phyloP scores from a whole-genome alignment of 2,113 vertebrate species.

The Pteropus alecto region DNA sequence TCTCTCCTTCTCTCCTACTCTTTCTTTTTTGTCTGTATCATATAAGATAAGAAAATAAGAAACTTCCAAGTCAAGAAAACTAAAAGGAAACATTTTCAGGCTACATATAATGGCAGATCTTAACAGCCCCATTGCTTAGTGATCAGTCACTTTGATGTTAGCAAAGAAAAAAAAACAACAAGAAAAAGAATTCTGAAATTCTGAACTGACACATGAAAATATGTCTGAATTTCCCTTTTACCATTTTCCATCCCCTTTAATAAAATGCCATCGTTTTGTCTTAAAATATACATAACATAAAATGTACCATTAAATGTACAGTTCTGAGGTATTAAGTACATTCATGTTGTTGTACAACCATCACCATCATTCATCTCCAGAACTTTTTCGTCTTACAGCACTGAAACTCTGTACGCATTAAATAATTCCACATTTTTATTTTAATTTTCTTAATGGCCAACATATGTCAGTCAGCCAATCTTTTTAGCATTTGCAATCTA shows the following conservation, averaged over 20 bases:
- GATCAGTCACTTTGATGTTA: neutral
- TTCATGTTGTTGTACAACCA: neutral
- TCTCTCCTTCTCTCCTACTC: too few species aligned
- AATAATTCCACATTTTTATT: constrained; percentile 4
- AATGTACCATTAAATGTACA: neutral
- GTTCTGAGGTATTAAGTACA: neutral
- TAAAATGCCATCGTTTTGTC: neutral
- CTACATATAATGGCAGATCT: neutral
- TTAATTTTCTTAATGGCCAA: constrained; percentile 35
- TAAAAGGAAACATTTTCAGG: neutral
- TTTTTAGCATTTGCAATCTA: neutral
- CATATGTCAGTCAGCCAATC: neutral
- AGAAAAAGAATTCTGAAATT: neutral
- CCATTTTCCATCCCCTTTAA: neutral
- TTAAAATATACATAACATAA: neutral
- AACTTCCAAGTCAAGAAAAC: neutral
- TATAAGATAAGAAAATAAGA: neutral
- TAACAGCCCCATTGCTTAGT: neutral
- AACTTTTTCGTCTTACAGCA: neutral
- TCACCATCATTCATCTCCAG: neutral
- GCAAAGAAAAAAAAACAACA: neutral
- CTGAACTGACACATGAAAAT: neutral
- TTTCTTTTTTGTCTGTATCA: neutral
- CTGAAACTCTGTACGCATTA: neutral
- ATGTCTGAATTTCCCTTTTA: neutral